phyloP scores from a whole-genome alignment of 1,140 invertebrate species.

The Ridgeia piscesae region DNA sequence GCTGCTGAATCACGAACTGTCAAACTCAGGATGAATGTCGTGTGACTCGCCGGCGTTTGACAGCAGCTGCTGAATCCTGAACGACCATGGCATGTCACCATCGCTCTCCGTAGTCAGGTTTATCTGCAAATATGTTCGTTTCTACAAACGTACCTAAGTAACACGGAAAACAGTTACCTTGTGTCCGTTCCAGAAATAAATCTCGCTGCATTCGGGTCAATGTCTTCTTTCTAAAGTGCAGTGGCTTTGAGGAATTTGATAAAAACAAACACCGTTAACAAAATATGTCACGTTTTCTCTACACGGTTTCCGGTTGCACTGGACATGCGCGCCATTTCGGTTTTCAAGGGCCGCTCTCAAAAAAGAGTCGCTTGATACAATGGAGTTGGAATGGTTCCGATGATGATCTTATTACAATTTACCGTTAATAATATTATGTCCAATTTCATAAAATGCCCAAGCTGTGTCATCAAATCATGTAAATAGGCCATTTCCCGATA shows the following conservation, averaged over 20 bases:
- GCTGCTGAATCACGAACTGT: not conserved
- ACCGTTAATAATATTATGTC: too few species aligned
- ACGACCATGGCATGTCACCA: not conserved
- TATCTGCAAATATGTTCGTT: not conserved
- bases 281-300: not conserved
- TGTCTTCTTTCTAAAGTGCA: not conserved
- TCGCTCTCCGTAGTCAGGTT: not conserved
- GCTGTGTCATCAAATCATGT: too few species aligned
- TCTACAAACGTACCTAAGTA: not conserved
- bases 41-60: too few species aligned
- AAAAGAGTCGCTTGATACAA: too few species aligned
- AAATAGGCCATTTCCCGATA: too few species aligned
- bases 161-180: not conserved
- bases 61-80: not conserved
- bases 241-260: not conserved
- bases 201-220: not conserved
- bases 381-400: too few species aligned
- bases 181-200: not conserved
- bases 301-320: not conserved
- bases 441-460: too few species aligned
- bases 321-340: not conserved
- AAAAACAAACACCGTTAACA: conserved; percentile 1
- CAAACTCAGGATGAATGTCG: too few species aligned
- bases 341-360: too few species aligned
- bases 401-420: too few species aligned